Percentiles rank a stretch among this genome's conserved stretches.
Conservation (phyloP, 2,797 vertebrate genomes). For the Hoplostethus mediterraneus region DNA sequence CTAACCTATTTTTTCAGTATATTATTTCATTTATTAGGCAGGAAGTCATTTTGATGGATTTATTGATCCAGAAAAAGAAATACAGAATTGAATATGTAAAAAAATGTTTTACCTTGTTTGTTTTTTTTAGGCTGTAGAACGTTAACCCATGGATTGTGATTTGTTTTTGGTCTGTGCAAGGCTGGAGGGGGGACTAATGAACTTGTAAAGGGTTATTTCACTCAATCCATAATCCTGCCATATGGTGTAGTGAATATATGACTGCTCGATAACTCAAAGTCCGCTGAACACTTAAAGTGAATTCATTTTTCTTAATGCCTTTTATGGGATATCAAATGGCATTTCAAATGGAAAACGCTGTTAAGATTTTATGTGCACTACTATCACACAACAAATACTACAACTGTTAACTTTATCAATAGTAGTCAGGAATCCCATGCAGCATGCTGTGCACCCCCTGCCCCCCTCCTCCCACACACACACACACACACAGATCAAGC, state of each 20-base stretch:
- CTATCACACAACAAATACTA: neutral
- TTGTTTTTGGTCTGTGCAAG: no score
- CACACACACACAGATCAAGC: conserved; percentile 36
- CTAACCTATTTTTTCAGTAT: no score
- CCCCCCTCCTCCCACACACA: neutral
- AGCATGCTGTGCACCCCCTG: neutral
- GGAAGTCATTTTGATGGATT: no score
- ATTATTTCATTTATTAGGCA: no score
- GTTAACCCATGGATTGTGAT: no score
- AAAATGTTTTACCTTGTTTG: no score
- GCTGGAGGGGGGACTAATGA: neutral
- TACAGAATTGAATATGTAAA: no score
- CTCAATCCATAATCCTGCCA: neutral
- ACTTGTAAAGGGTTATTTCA: neutral
- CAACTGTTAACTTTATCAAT: neutral
- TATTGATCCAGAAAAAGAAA: no score
- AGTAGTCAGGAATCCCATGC: neutral
- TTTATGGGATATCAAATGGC: conserved; percentile 3
- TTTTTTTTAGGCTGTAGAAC: no score
- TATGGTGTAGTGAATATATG: neutral
- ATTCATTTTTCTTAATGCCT: neutral
- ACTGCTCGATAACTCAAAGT: neutral
- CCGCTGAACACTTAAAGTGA: neutral
- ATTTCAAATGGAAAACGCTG: neutral
- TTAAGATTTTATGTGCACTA: neutral